Base-by-base conservation (phyloP, 1,140 invertebrate genomes). In the Oncopeltus fasciatus region DNA sequence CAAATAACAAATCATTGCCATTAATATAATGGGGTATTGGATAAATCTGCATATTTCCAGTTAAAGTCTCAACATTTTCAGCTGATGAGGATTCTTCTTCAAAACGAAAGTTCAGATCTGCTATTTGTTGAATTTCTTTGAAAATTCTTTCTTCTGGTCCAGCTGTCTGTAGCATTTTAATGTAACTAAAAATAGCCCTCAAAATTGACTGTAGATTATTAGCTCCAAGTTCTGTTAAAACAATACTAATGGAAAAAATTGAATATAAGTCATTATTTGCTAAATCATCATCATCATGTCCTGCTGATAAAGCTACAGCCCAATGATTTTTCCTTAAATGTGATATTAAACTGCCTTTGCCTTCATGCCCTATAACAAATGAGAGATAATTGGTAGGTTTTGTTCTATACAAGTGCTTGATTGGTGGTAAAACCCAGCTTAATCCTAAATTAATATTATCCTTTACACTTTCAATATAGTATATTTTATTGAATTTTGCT, bases 331-430 rank as follows among this genome's bases (percentile, higher is more conserved):
- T 81, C 62, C 87, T 82, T 29, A 96, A 75, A 69, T 88, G 90
- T 38, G 87, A 87, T 1, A 92, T 80, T 12, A 96, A 73, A 67
- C 89, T 92, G 24, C 90, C 91, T 67, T 84, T 81, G 1, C 92
- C 92, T 74, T 95, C 91, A 72, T 95, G 87, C 0, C 90, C 92
- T 4, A 95, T 74, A 4, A 95, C 72, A 74, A 85, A 89, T 0
- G 86, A 83, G 0, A 95, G 70, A 68, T 93, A 92, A 51, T 86
- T 77, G 63, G 87, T 78, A 0, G 88, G 86, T 73, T 90, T 90
- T 27, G 77, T 79, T 72, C 81, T 82, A 71, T 92, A 93, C 18
- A 83, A 75, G 49, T 83, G 72, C 62, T 80, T 70, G n/a, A 88
- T 70, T 1, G 87, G 79, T n/a, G 87, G 86, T 73, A 92, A 78